Conservation (phyloP, 2,113 vertebrate genomes). For the Mormyrus lacerda region DNA sequence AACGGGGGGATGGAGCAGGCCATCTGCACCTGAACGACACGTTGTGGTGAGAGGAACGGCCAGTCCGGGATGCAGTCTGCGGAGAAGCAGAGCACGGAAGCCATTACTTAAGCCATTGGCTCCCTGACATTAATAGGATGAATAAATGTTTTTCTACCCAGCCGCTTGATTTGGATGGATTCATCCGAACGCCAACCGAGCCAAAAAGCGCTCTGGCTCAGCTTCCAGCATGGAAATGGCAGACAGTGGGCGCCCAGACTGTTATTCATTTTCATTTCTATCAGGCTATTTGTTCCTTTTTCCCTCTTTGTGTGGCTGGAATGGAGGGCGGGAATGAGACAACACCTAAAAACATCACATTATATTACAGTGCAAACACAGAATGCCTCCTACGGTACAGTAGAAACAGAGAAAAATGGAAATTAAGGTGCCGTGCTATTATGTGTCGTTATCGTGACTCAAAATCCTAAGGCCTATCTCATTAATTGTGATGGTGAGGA, state of each 20-base stretch:
- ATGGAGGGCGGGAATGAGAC: background rate
- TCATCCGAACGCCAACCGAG: constrained; percentile 51
- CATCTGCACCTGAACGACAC: background rate
- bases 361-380: background rate
- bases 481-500: background rate
- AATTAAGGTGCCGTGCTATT: background rate
- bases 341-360: background rate
- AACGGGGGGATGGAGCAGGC: background rate
- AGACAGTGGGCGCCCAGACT: constrained; percentile 34
- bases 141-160: constrained; percentile 56
- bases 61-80: constrained; percentile 53
- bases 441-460: background rate
- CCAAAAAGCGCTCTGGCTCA: constrained; percentile 49
- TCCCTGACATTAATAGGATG: constrained; percentile 59
- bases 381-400: background rate
- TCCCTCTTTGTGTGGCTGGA: background rate
- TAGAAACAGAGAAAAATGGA: background rate
- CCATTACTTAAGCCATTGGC: constrained; percentile 54
- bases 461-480: background rate
- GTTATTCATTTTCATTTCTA: constrained; percentile 29
- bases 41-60: background rate
- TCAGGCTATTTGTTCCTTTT: constrained; percentile 21
- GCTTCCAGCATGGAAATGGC: constrained; percentile 37
- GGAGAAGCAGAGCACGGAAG: constrained; percentile 42
- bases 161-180: constrained; percentile 56